Conservation (phyloP, 1,140 invertebrate species). For the Drosophila bocqueti region DNA sequence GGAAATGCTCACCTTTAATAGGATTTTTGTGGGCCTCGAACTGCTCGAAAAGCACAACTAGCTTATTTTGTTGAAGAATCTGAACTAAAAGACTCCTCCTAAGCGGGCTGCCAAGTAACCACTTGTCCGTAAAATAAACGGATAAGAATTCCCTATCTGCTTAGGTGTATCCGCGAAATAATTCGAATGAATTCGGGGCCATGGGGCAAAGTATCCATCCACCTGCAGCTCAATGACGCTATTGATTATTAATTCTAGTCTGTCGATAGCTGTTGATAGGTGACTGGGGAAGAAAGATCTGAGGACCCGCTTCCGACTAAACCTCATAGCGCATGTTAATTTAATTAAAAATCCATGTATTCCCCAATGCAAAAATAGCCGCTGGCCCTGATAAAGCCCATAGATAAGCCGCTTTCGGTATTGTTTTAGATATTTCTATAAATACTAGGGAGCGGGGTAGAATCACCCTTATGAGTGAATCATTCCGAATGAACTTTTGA, state of each 20-base stretch:
- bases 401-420: constrained; percentile 18
- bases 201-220: constrained; percentile 27
- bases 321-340: constrained; percentile 36
- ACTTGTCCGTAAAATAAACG: not conserved
- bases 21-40: constrained; percentile 1
- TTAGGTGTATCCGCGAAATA: constrained; percentile 17
- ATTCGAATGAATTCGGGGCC: constrained; percentile 6
- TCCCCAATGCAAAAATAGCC: constrained; percentile 41
- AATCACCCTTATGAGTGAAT: constrained; percentile 21
- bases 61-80: constrained; percentile 9
- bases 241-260: constrained; percentile 50
- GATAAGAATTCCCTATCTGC: constrained; percentile 39
- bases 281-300: constrained; percentile 28
- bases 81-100: constrained; percentile 8
- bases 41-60: not conserved
- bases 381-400: constrained; percentile 21
- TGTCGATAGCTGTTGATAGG: constrained; percentile 24
- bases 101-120: constrained; percentile 22
- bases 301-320: constrained; percentile 25
- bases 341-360: constrained; percentile 64
- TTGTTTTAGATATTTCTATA: constrained; percentile 45
- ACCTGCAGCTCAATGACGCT: constrained; percentile 36
- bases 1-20: constrained; percentile 24
- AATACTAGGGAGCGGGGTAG: constrained; percentile 15
- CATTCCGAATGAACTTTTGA: not conserved